These are phyloP conservation scores for Lepus townsendii DNA, from an alignment of 2,797 vertebrate species.

Conservation along the genomic window DNA sequence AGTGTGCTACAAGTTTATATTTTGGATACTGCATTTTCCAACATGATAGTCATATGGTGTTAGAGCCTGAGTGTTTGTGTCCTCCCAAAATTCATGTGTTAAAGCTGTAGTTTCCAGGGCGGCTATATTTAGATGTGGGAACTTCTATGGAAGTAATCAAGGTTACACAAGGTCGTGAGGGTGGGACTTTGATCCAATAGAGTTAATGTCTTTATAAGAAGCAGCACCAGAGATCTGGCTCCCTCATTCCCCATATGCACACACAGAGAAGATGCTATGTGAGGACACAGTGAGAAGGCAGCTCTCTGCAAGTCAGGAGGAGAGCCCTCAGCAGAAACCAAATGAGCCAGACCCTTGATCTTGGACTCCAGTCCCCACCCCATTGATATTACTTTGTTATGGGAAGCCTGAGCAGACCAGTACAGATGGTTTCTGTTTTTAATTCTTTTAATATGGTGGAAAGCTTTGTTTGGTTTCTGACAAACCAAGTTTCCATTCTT, in stretches of 20 bases:
- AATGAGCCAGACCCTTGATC: background rate
- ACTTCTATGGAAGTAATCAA: background rate
- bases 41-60: background rate
- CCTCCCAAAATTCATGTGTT: background rate
- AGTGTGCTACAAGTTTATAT: background rate
- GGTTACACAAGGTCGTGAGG: background rate
- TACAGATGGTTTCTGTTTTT: constrained; percentile 11
- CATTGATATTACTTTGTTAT: background rate
- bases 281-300: background rate
- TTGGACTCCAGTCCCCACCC: background rate
- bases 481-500: background rate
- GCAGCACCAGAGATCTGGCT: background rate
- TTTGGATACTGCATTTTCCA: background rate
- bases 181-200: background rate
- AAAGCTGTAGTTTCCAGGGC: background rate
- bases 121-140: background rate
- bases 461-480: constrained; percentile 20
- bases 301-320: background rate
- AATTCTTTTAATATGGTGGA: constrained; percentile 8
- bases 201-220: background rate
- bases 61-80: background rate
- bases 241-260: background rate
- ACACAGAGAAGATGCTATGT: background rate
- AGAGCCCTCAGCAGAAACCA: background rate
- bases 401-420: background rate